These are phyloP conservation scores for Chirona hameri DNA, from an alignment of 2,888 invertebrate genomes.

Conservation along the genomic window DNA sequence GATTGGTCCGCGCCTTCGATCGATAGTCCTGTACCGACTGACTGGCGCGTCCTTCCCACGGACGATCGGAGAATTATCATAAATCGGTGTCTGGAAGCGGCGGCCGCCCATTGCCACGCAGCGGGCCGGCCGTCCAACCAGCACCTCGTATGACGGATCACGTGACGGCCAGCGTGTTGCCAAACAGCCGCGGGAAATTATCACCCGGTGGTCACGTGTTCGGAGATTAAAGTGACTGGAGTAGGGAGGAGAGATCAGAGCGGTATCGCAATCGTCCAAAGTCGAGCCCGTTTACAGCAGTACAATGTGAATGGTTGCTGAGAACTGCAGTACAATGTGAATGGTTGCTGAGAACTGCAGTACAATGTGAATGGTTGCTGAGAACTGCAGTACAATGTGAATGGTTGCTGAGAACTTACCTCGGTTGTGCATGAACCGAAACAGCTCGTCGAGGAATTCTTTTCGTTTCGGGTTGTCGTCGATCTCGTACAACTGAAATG, in stretches of 20 bases:
- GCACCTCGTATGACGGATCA: not conserved
- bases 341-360: slow-evolving; percentile 50
- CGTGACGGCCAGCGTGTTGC: not conserved
- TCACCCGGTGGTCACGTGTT: not conserved
- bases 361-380: too few species aligned
- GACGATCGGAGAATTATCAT: not conserved
- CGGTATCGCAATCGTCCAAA: too few species aligned
- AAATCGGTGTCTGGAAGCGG: not conserved
- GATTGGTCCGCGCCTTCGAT: too few species aligned
- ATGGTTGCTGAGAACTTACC: slow-evolving; percentile 62
- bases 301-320: too few species aligned
- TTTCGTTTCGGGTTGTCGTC: slow-evolving; percentile 97
- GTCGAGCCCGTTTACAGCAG: too few species aligned
- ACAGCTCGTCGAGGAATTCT: slow-evolving; percentile 97
- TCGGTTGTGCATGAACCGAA: slow-evolving; percentile 97
- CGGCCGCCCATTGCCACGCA: not conserved
- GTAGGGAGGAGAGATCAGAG: too few species aligned
- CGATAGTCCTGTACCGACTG: too few species aligned
- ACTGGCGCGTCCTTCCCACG: not conserved
- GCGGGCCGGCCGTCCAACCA: not conserved
- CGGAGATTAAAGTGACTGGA: too few species aligned
- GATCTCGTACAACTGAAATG: slow-evolving; percentile 93
- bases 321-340: too few species aligned
- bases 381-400: too few species aligned
- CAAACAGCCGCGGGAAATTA: not conserved